phyloP scores from a whole-genome alignment of 2,113 vertebrate species.

The Anoura caudifer region DNA sequence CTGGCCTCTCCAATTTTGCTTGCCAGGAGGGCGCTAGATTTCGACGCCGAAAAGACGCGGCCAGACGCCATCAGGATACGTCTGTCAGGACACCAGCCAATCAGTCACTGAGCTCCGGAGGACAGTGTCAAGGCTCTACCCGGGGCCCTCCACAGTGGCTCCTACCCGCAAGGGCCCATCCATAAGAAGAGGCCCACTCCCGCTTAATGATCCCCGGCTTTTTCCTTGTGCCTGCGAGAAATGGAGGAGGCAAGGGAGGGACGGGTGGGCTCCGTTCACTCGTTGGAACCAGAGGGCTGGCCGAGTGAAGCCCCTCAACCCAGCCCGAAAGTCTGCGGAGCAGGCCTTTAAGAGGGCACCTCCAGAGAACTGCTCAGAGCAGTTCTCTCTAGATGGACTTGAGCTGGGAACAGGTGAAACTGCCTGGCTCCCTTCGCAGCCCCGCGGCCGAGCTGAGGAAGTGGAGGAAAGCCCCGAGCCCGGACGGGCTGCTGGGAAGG shows the following conservation, averaged over 20 bases:
- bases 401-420: background rate
- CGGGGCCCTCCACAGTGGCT: background rate
- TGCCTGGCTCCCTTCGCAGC: background rate
- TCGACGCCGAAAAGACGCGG: background rate
- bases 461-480: background rate
- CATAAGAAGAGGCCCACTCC: background rate
- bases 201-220: background rate
- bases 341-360: background rate
- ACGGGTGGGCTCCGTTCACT: background rate
- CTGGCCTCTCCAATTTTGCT: background rate
- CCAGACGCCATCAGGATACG: background rate
- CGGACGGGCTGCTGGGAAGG: rapidly evolving
- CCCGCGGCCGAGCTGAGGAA: background rate
- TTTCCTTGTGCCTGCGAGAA: background rate
- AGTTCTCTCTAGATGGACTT: background rate
- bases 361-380: background rate
- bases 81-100: constrained; percentile 7
- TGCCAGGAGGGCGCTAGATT: background rate
- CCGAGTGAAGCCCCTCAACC: background rate
- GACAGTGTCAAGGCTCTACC: background rate
- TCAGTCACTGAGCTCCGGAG: constrained; percentile 38
- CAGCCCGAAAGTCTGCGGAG: background rate
- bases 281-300: background rate
- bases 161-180: background rate
- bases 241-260: background rate